Base-by-base conservation (phyloP, 1,140 invertebrate genomes). In the Chelonus insularis region DNA sequence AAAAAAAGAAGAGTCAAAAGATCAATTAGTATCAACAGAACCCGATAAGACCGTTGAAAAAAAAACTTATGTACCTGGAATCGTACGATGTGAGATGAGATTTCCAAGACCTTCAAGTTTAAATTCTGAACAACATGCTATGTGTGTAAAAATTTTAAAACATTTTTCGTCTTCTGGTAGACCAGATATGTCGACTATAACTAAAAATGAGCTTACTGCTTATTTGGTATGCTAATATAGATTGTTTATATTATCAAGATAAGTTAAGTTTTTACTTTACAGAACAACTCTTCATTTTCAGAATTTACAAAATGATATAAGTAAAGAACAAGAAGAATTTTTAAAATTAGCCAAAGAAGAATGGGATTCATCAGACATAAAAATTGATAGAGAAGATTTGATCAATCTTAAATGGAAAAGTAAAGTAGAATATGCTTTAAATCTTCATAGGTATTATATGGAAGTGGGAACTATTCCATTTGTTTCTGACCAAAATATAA, bases 401-500 rank as follows among this genome's bases (percentile, higher is more conserved):
- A 54, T 74, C 1, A 62, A 61, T 41, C 3, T 12, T 6, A 47
- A 56, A 51, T 75, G 73, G 73, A 64, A 63, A 5, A 36, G n/a
- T 23, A 73, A 73, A 8, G 36, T 70, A 11, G 7, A 57, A 25
- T 14, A 54, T n/a, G 21, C 70, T 32, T 1, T 54, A 11, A 51
- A 63, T 23, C 21, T 75, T 36, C 72, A 69, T 5, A 72, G 61
- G 57, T 69, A 72, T 66, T 75, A 73, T 37, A n/a, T 34, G 3
- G 71, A 72, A 64, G 45, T 7, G n/a, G 64, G 23, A 51, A 70
- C 48, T 8, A 45, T 75, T 45, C 61, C 73, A 37, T 65, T 74
- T 48, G 48, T 57, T 21, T 37, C 59, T 12, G 29, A 65, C 21
- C 64, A 70, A 56, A 20, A 63, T 8, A 67, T 73, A 48, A 50